Evolutionary conservation across 1,140 invertebrate species (phyloP).

Genomic region (Heliconius melpomene): DNA sequence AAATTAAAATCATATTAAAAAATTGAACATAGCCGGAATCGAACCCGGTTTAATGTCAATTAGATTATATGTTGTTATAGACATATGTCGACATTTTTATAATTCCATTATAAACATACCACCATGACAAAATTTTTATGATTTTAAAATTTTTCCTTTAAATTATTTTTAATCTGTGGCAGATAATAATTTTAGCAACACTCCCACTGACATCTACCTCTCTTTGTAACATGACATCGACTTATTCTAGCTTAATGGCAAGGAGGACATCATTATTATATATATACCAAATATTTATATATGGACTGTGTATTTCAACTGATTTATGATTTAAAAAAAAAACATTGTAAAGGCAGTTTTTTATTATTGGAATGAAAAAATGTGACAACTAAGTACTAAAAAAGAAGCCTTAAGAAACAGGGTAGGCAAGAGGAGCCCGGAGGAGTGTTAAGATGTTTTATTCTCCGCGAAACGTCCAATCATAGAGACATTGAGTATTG

Average conservation of each 20-base stretch:
- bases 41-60: no score
- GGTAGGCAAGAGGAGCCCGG: no score
- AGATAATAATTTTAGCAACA: neutral
- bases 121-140: neutral
- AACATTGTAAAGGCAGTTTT: neutral
- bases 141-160: neutral
- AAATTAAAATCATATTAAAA: neutral
- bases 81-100: no score
- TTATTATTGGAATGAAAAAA: neutral
- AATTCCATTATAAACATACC: no score
- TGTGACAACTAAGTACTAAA: constrained; percentile 7
- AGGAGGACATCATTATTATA: constrained; percentile 23
- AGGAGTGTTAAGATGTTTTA: no score
- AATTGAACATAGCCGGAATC: neutral
- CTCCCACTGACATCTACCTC: constrained; percentile 32
- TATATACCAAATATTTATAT: constrained; percentile 7
- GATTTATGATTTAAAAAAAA: neutral
- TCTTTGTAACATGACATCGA: constrained; percentile 33
- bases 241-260: constrained; percentile 32
- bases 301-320: constrained; percentile 9
- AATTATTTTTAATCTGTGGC: neutral
- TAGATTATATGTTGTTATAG: no score
- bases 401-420: no score
- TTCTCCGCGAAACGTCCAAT: no score
- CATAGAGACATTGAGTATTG: no score